Conservation (phyloP, 2,797 vertebrate genomes). For the Pterois miles region DNA sequence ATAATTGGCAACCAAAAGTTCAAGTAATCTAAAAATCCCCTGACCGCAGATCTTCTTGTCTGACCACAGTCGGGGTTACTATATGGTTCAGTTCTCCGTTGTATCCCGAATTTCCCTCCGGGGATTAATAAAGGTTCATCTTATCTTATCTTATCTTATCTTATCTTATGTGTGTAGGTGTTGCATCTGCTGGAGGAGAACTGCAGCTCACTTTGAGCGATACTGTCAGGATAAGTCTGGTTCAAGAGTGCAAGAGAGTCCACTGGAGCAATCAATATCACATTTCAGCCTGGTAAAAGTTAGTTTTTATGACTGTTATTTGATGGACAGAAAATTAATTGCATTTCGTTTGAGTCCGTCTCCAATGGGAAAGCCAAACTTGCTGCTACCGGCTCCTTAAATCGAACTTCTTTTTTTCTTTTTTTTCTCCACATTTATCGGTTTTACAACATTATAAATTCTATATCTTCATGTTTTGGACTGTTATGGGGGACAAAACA, state of each 20-base stretch:
- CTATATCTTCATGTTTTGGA: no score
- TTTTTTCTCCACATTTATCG: not conserved
- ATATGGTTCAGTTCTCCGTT: not conserved
- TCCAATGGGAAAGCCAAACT: not conserved
- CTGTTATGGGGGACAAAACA: no score
- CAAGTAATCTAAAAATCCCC: not conserved
- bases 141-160: no score
- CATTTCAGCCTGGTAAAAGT: not conserved
- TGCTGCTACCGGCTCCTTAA: not conserved
- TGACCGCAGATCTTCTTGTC: not conserved
- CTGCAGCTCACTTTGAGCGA: not conserved
- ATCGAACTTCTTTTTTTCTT: not conserved
- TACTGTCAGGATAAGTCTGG: slow-evolving; percentile 8
- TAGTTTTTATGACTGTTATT: not conserved
- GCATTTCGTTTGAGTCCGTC: not conserved
- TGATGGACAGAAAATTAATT: not conserved
- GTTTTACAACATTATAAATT: not conserved
- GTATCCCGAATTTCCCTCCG: no score
- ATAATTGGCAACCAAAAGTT: slow-evolving; percentile 16
- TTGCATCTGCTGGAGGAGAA: not conserved
- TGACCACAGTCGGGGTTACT: not conserved
- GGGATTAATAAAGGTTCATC: no score
- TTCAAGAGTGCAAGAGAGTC: slow-evolving; percentile 2
- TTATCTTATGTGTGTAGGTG: no score
- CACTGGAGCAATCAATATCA: not conserved